Base-by-base conservation (phyloP, 2,113 vertebrate species). In the Oenanthe melanoleuca region DNA sequence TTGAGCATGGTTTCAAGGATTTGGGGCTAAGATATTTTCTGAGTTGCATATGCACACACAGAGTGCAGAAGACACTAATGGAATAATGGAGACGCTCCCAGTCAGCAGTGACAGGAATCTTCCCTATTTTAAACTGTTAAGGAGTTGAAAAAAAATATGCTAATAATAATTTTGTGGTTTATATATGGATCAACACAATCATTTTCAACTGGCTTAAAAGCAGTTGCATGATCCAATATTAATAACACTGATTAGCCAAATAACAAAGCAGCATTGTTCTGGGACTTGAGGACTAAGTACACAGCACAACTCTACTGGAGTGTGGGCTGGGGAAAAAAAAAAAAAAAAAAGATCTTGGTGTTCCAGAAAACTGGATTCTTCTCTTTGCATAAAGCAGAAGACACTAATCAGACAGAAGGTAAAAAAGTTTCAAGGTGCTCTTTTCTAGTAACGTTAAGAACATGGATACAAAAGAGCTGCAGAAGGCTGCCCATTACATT, bases 41-140 rank as follows among this genome's bases (percentile, higher is more conserved):
- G 44, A 86, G 28, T 9, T 55, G 14, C 44, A 65, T 10, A 61
- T 0, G 5, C 25, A 37, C 22, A 71, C 16, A 33, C 1, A 65
- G n/a, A 77, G 17, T 0, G 0, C 16, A 53, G 23, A 73, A 14
- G 16, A 80, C 37, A 50, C 1, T 0, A 73, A 38, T 1, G 6
- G 50, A 83, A 5, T 44, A 79, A 52, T 15, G 37, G n/a, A 80
- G 66, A 57, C 50, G n/a, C 5, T 72, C 50, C 88, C 9, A 40
- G 22, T 33, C 63, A 80, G 38, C 37, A 60, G n/a, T 33, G 42
- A 80, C 23, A 86, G 31, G 9, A 73, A 73, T 8, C 22, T 52
- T 60, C 44, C 80, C 40, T 34, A 28, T 40, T 10, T 63, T 52
- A 21, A 80, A 88, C 5, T 0, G 0, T 20, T 40, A 44, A 44